Evolutionary conservation across 1,140 invertebrate species (phyloP).

Genomic region (Drosophila lowei): DNA sequence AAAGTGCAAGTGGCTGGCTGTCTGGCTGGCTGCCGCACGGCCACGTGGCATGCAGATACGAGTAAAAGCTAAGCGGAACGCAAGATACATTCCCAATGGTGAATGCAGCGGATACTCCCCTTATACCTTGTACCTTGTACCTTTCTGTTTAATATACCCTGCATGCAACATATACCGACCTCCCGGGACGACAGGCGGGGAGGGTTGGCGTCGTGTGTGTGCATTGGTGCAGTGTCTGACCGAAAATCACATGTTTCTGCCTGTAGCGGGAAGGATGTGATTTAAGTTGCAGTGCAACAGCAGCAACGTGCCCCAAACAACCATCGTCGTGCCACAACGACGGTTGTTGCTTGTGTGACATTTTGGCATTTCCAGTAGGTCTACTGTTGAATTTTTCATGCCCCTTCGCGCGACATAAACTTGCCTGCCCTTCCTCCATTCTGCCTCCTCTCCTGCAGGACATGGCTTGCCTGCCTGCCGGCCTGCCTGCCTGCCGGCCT

Average conservation of each 20-base stretch:
- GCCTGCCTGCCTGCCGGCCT: slow-evolving; percentile 23
- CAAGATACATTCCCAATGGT: slow-evolving; percentile 3
- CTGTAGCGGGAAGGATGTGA: slow-evolving; percentile 80
- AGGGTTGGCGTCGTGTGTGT: not conserved
- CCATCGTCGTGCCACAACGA: too few species aligned
- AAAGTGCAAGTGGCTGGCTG: slow-evolving; percentile 52
- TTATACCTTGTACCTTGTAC: too few species aligned
- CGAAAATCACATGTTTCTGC: slow-evolving; percentile 80
- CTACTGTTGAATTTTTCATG: slow-evolving; percentile 78
- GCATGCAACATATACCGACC: too few species aligned
- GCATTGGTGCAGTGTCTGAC: slow-evolving; percentile 57
- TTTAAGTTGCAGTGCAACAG: slow-evolving; percentile 71
- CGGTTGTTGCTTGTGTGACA: slow-evolving; percentile 37
- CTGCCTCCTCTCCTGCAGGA: not conserved
- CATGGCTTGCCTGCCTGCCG: not conserved
- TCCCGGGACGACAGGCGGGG: too few species aligned
- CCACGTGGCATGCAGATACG: slow-evolving; percentile 47
- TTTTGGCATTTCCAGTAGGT: slow-evolving; percentile 52
- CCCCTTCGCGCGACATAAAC: slow-evolving; percentile 45
- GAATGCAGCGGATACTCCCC: too few species aligned
- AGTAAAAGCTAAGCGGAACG: slow-evolving; percentile 15
- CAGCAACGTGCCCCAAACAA: slow-evolving; percentile 21
- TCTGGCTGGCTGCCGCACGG: not conserved
- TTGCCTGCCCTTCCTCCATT: slow-evolving; percentile 11
- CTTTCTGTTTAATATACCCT: too few species aligned